Evolutionary conservation across 2,113 vertebrate species (phyloP), one percentile per base, ranked within the genome.

Genomic region (Xiphophorus maculatus): DNA sequence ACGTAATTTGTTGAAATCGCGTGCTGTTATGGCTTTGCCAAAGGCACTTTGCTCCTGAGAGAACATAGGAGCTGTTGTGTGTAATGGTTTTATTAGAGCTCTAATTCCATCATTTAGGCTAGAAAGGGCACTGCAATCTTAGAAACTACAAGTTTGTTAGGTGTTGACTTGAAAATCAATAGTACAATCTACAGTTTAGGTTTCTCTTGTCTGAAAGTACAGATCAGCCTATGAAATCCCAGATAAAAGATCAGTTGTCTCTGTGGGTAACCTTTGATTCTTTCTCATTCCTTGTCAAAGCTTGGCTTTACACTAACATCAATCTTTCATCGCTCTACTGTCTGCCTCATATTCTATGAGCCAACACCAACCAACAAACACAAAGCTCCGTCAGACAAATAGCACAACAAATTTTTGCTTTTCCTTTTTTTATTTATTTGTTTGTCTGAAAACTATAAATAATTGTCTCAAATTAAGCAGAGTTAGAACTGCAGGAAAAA

Each of bases 161-260:
- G 64, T 10, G 68, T 33, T 83, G 83, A 85, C 74, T 82, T 29
- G 4, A 73, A 89, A 87, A 93, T 90, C 90, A 79, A 78, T 91
- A 71, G 17, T 73, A 70, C 77, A 83, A 66, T 17, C 64, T 67
- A 28, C 67, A 32, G 60, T 40, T 82, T 79, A 42, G 29, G 32
- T 75, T 84, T 63, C 40, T 84, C 72, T 51, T 70, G 74, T 77
- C 79, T 81, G 33, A 60, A 75, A 78, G 22, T 33, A 65, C 17
- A 73, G 73, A 74, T 58, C 60, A 30, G 35, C 35, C 63, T 61
- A 60, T 33, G 74, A 74, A 77, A 74, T 73, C 28, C 65, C 37
- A 70, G 69, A 79, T 79, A 76, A 77, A 29, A 75, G 54, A 65
- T n/a, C 40, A 62, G 6, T 25, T 51, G 80, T 75, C 37, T 68